Percentiles rank a stretch among this genome's conserved stretches.
Evolutionary conservation across 2,888 invertebrate genomes (phyloP).

Genomic region (Gasteruption jaculator): DNA sequence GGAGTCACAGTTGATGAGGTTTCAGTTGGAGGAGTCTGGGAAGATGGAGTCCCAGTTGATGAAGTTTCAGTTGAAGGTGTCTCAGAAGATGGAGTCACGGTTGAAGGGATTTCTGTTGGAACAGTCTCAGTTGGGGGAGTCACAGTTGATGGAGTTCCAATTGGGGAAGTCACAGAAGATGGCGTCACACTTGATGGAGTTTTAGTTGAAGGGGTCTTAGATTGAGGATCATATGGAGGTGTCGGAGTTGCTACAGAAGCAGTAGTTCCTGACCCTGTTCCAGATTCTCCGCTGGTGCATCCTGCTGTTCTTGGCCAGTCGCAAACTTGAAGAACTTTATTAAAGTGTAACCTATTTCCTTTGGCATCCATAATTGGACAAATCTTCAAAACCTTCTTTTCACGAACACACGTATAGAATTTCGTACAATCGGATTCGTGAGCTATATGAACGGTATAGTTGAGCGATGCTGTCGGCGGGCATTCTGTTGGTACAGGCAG

Average conservation of each 20-base stretch:
- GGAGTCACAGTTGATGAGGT: too few relatives aligned
- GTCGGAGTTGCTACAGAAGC: not conserved
- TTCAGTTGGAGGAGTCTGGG: too few relatives aligned
- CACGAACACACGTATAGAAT: conserved; percentile 28
- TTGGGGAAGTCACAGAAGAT: conserved; percentile 5
- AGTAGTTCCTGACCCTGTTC: not conserved
- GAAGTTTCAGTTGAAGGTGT: too few relatives aligned
- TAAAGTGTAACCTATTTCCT: conserved; percentile 25
- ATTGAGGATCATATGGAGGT: not conserved
- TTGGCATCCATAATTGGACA: conserved; percentile 22
- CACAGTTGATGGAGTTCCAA: too few relatives aligned
- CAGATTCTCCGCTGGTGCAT: conserved; percentile 9
- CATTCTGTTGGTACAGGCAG: conserved; percentile 26
- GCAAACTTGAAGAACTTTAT: conserved; percentile 22
- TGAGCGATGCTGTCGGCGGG: conserved; percentile 20
- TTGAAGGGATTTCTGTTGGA: too few relatives aligned
- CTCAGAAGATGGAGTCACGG: too few relatives aligned
- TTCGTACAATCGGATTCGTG: conserved; percentile 31
- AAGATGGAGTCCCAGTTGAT: too few relatives aligned
- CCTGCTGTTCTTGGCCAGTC: conserved; percentile 23
- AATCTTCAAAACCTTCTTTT: conserved; percentile 14
- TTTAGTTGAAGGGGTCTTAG: too few relatives aligned
- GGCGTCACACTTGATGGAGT: not conserved
- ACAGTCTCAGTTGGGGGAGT: too few relatives aligned
- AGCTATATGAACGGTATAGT: conserved; percentile 22